phyloP scores from a whole-genome alignment of 2,888 invertebrate species.

The Nymphalis c-album region DNA sequence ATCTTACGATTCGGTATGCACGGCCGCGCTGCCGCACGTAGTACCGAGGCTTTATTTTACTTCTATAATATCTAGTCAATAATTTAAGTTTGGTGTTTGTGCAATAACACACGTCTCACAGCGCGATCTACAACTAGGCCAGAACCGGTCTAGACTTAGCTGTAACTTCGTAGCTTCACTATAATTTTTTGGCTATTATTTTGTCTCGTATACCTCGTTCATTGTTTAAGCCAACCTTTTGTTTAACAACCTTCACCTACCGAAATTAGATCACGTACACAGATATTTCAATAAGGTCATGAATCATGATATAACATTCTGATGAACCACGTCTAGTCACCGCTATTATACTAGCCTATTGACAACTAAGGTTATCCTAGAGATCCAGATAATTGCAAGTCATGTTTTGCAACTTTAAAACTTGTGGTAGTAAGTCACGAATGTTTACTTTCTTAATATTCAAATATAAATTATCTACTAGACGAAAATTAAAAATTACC shows the following conservation, averaged over 20 bases:
- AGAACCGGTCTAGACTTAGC: conserved; percentile 40
- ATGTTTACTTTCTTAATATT: not conserved
- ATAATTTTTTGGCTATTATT: conserved; percentile 25
- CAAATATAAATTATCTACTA: not conserved
- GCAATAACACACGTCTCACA: conserved; percentile 71
- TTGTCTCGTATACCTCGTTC: conserved; percentile 21
- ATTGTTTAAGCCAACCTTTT: conserved; percentile 36
- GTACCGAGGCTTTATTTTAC: conserved; percentile 73
- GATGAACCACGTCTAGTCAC: conserved; percentile 32
- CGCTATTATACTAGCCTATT: conserved; percentile 20
- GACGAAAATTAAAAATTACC: no score
- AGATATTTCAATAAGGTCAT: conserved; percentile 42
- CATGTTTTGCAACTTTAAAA: conserved; percentile 17
- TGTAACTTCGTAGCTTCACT: conserved; percentile 33
- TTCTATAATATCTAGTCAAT: conserved; percentile 77
- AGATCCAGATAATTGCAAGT: conserved; percentile 30
- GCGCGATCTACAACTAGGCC: conserved; percentile 49
- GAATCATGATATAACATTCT: conserved; percentile 40
- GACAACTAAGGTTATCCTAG: conserved; percentile 36
- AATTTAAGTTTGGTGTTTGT: conserved; percentile 77
- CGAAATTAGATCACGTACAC: conserved; percentile 45
- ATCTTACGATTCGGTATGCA: conserved; percentile 81
- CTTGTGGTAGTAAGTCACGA: not conserved
- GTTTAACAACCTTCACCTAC: conserved; percentile 41
- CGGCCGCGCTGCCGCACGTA: conserved; percentile 76